Conservation (phyloP, 2,797 vertebrate species). For the Enteromius argenteus region DNA sequence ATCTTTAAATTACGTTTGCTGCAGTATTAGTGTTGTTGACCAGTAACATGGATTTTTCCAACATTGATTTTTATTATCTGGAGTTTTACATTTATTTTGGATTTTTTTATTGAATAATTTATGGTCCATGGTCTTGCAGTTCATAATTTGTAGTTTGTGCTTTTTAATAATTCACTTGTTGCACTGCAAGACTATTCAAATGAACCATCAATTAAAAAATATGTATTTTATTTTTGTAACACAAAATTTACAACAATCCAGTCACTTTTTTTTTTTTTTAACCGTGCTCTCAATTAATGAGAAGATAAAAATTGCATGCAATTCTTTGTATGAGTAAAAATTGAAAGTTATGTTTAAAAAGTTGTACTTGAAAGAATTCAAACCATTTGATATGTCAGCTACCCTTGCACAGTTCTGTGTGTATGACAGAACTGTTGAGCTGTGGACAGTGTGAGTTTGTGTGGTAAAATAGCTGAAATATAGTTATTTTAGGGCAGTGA, state of each 20-base stretch:
- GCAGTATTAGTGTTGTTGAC: background rate
- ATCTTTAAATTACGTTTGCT: no score
- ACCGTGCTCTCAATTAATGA: background rate
- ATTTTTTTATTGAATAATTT: background rate
- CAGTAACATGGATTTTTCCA: background rate
- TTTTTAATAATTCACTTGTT: background rate
- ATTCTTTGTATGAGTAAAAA: background rate
- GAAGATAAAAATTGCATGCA: background rate
- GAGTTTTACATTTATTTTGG: background rate
- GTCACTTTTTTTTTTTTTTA: background rate
- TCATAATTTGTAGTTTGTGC: background rate
- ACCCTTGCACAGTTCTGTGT: background rate
- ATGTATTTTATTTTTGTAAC: background rate
- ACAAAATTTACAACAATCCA: background rate
- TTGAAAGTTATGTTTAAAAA: background rate
- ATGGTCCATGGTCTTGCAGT: background rate
- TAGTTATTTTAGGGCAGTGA: slow-evolving; percentile 33
- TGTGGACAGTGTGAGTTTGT: background rate
- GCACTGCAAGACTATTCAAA: background rate
- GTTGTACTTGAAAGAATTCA: background rate
- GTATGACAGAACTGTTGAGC: background rate
- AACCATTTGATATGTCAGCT: background rate
- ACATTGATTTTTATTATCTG: background rate
- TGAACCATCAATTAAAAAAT: background rate
- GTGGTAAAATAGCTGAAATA: background rate